Conservation (phyloP, 2,888 invertebrate species). For the Tipula unca region DNA sequence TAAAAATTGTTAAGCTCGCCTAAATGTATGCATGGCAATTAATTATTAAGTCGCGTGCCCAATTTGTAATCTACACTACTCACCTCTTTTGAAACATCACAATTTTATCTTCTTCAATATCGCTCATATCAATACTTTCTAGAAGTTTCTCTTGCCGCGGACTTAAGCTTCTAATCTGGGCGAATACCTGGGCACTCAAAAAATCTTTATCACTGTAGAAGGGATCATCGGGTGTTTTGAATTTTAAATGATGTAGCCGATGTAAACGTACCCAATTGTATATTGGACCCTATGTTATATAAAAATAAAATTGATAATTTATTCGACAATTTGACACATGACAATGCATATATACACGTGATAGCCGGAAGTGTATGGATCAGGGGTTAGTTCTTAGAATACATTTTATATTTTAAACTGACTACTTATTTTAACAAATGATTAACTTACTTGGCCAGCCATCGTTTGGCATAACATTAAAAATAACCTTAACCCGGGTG, state of each 20-base stretch:
- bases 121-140: constrained; percentile 65
- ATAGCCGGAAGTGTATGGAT: background rate
- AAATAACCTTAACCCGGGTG: constrained; percentile 56
- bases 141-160: constrained; percentile 55
- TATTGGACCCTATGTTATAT: constrained; percentile 58
- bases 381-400: background rate
- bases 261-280: constrained; percentile 79
- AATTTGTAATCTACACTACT: constrained; percentile 27
- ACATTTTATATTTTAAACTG: background rate
- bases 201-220: constrained; percentile 74
- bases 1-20: background rate
- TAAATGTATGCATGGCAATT: background rate
- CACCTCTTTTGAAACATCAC: constrained; percentile 77
- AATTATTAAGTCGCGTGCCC: background rate
- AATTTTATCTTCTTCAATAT: constrained; percentile 65
- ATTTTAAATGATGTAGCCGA: constrained; percentile 71
- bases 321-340: too few species aligned
- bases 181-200: constrained; percentile 67
- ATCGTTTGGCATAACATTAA: constrained; percentile 77
- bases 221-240: constrained; percentile 70
- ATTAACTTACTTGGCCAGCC: constrained; percentile 68
- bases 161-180: constrained; percentile 58
- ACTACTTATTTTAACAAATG: too few species aligned
- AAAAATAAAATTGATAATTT: constrained; percentile 23
- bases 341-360: background rate